phyloP scores from a whole-genome alignment of 2,797 vertebrate species.

The Catamblyrhynchus diadema region DNA sequence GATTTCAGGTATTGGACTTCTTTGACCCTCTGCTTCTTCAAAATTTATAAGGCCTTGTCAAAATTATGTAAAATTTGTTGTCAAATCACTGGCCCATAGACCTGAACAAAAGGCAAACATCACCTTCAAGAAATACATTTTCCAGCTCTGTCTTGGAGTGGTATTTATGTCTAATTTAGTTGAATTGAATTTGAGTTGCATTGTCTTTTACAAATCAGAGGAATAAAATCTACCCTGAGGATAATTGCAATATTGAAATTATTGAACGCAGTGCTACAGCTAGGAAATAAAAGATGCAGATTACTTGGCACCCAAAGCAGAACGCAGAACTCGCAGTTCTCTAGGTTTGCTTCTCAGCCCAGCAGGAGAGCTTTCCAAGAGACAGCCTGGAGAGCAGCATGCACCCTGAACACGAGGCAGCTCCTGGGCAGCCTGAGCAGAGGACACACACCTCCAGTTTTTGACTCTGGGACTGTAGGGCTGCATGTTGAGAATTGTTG shows the following conservation, averaged over 20 bases:
- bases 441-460: not conserved
- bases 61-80: not conserved
- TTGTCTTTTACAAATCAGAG: not conserved
- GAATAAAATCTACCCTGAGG: not conserved
- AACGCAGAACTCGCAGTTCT: not conserved
- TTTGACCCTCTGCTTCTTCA: not conserved
- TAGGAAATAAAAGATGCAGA: not conserved
- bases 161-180: not conserved
- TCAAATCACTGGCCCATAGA: not conserved
- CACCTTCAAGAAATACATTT: not conserved
- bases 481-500: not conserved
- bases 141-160: not conserved
- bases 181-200: not conserved
- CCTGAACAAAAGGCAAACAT: not conserved
- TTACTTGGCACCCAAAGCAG: not conserved
- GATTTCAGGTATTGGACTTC: not conserved
- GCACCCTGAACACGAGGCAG: not conserved
- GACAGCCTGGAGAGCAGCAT: not conserved
- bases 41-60: not conserved
- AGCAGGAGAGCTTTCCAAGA: not conserved
- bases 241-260: not conserved
- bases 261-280: not conserved
- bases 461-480: not conserved
- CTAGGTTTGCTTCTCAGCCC: not conserved
- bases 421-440: not conserved